phyloP scores from a whole-genome alignment of 2,797 vertebrate species.

The Distichodus sexfasciatus region DNA sequence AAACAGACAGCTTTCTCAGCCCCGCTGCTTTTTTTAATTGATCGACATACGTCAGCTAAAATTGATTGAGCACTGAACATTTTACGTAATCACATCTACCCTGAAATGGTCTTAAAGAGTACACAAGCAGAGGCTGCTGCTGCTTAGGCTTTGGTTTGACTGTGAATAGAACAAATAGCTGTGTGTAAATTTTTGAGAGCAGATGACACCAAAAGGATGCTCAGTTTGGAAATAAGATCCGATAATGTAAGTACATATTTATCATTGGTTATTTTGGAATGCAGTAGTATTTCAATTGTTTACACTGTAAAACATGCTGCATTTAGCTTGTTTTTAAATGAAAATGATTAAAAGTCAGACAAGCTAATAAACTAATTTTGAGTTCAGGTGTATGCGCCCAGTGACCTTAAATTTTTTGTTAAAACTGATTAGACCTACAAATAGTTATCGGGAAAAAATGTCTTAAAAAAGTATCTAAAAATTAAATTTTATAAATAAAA shows the following conservation, averaged over 20 bases:
- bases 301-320: too few species aligned
- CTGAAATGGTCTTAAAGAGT: conserved; percentile 26
- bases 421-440: too few species aligned
- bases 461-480: too few species aligned
- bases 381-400: too few species aligned
- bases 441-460: too few species aligned
- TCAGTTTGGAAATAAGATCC: background rate
- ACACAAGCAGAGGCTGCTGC: background rate
- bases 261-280: conserved; percentile 13
- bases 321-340: too few species aligned
- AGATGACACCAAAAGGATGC: background rate
- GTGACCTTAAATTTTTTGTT: too few species aligned
- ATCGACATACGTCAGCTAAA: conserved; percentile 26
- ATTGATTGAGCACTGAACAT: conserved; percentile 22
- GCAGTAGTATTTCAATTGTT: too few species aligned
- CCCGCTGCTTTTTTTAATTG: conserved; percentile 35
- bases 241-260: conserved; percentile 23
- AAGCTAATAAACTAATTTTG: too few species aligned
- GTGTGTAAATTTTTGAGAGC: conserved; percentile 4
- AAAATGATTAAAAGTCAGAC: too few species aligned
- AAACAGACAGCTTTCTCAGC: background rate
- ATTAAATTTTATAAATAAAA: too few species aligned
- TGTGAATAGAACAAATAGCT: background rate
- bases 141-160: conserved; percentile 3
- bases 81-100: conserved; percentile 39